Evolutionary conservation across 2,113 vertebrate genomes (phyloP).

Genomic region (Rhinopomastus cyanomelas): DNA sequence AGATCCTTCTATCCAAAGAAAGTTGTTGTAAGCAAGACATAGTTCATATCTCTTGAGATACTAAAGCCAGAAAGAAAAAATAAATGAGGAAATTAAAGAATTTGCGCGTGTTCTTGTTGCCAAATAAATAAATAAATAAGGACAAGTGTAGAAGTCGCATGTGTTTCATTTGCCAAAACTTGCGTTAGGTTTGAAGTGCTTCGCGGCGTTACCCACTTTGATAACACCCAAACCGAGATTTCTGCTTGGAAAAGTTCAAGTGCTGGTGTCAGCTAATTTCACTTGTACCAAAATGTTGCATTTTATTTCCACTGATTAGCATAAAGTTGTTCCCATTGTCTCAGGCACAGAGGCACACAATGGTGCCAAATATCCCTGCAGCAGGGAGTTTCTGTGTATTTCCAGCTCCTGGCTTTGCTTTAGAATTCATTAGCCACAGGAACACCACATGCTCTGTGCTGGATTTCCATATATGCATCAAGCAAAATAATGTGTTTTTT

Average conservation of each 20-base stretch:
- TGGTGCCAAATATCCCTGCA: slow-evolving; percentile 78
- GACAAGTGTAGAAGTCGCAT: neutral
- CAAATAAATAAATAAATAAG: neutral
- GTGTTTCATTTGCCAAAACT: neutral
- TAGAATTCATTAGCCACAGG: slow-evolving; percentile 30
- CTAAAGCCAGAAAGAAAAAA: neutral
- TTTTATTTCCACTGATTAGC: slow-evolving; percentile 88
- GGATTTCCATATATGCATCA: neutral
- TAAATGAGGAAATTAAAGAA: neutral
- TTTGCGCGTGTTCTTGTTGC: neutral
- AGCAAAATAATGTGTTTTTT: neutral
- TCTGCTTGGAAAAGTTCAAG: slow-evolving; percentile 5
- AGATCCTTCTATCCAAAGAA: neutral
- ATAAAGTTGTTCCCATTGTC: slow-evolving; percentile 94
- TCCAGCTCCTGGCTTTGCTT: slow-evolving; percentile 28
- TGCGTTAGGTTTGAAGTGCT: neutral
- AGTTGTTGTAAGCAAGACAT: neutral
- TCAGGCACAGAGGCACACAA: slow-evolving; percentile 78
- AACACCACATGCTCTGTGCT: neutral
- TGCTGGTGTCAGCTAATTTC: slow-evolving; percentile 56
- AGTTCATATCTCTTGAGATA: neutral
- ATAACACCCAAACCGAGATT: neutral
- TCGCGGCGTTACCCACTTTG: accelerated
- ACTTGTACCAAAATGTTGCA: slow-evolving; percentile 73
- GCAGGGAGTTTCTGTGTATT: slow-evolving; percentile 59